Conservation (phyloP, 2,797 vertebrate genomes). For the Liasis olivaceus region DNA sequence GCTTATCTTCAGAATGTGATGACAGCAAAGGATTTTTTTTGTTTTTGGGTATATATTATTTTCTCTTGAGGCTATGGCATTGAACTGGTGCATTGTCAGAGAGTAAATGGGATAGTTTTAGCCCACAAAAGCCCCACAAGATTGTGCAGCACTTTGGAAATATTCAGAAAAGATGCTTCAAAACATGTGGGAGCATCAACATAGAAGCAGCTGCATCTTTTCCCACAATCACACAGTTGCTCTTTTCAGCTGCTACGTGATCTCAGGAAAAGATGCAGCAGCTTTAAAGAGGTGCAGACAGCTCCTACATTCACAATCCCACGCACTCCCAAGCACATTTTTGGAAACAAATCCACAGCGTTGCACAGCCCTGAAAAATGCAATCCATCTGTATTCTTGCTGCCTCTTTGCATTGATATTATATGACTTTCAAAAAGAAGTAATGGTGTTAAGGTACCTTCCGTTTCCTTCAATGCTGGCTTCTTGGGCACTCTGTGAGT, state of each 20-base stretch:
- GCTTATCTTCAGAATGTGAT: not conserved
- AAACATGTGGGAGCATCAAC: no score
- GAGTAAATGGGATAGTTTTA: not conserved
- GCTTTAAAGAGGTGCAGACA: no score
- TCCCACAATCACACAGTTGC: no score
- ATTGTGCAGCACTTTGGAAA: no score
- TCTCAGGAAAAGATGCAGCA: no score
- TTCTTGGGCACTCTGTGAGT: not conserved
- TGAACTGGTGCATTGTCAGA: not conserved
- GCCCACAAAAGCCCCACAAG: no score
- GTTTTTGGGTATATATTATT: not conserved
- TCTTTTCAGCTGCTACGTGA: no score
- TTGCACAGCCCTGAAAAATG: not conserved
- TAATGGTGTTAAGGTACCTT: not conserved
- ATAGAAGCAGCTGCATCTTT: no score
- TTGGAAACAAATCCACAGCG: no score
- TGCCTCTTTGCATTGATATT: conserved; percentile 34
- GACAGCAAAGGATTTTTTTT: conserved; percentile 8
- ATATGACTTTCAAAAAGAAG: conserved; percentile 36
- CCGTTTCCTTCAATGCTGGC: not conserved
- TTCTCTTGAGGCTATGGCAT: conserved; percentile 25
- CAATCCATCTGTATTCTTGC: not conserved
- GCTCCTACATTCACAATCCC: no score
- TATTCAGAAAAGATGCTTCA: no score
- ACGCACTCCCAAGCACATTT: no score